phyloP scores from a whole-genome alignment of 2,888 invertebrate species.

The Crioceris asparagi region DNA sequence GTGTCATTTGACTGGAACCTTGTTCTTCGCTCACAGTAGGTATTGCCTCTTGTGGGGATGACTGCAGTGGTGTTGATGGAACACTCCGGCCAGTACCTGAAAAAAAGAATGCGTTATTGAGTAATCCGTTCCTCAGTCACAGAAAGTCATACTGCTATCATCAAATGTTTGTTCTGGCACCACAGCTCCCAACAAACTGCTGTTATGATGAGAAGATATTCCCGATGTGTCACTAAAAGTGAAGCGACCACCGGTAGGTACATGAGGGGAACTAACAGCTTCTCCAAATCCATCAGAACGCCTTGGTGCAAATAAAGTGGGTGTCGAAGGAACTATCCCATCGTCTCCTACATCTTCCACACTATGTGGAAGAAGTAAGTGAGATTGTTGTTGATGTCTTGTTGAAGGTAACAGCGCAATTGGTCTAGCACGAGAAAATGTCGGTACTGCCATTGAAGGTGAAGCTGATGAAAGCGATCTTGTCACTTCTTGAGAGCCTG shows the following conservation, averaged over 20 bases:
- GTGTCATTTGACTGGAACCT: slow-evolving; percentile 23
- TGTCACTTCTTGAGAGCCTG: slow-evolving; percentile 27
- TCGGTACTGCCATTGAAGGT: slow-evolving; percentile 36
- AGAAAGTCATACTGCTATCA: slow-evolving; percentile 31
- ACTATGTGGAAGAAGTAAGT: slow-evolving; percentile 42
- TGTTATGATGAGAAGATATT: too few relatives aligned
- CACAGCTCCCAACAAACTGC: slow-evolving; percentile 1
- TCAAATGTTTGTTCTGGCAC: slow-evolving; percentile 36
- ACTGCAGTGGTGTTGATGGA: slow-evolving; percentile 55
- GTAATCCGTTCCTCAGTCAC: not conserved
- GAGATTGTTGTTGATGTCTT: slow-evolving; percentile 33
- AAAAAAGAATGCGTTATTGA: slow-evolving; percentile 14
- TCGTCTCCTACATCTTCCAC: slow-evolving; percentile 61
- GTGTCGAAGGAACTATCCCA: slow-evolving; percentile 78
- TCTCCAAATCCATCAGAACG: slow-evolving; percentile 82
- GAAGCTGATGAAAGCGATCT: slow-evolving; percentile 32
- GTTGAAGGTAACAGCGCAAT: slow-evolving; percentile 42
- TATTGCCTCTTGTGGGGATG: slow-evolving; percentile 45
- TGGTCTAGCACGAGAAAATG: slow-evolving; percentile 42
- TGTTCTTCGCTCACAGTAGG: slow-evolving; percentile 32
- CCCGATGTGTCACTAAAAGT: slow-evolving; percentile 45
- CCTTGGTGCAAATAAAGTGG: slow-evolving; percentile 72
- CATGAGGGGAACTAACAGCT: slow-evolving; percentile 83
- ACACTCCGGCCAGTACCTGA: slow-evolving; percentile 53
- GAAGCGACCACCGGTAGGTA: slow-evolving; percentile 51